Conservation (phyloP, 2,113 vertebrate genomes). For the Melanocharis versteri region DNA sequence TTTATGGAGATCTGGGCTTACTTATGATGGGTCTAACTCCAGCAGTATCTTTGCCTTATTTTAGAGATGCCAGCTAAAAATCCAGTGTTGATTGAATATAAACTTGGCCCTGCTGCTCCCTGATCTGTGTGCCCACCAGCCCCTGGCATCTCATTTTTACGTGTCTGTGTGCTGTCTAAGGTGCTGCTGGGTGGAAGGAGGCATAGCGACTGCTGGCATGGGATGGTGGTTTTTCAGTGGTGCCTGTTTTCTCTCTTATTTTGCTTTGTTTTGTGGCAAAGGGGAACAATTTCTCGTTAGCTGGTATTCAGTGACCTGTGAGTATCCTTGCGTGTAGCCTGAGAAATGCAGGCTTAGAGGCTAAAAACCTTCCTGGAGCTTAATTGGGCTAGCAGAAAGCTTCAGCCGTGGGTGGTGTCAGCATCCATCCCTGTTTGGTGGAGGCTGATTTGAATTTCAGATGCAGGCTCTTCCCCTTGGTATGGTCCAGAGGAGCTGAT, state of each 20-base stretch:
- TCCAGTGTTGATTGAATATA: background rate
- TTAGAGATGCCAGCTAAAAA: background rate
- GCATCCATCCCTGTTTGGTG: background rate
- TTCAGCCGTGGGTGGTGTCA: background rate
- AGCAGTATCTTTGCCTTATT: background rate
- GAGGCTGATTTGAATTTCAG: background rate
- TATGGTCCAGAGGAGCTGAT: background rate
- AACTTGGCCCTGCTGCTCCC: background rate
- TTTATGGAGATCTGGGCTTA: background rate
- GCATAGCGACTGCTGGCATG: rapidly evolving
- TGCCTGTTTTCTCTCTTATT: background rate
- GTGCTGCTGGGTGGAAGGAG: background rate
- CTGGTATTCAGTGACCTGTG: rapidly evolving
- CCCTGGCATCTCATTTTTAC: background rate
- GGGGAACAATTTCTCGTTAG: background rate
- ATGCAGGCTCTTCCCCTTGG: background rate
- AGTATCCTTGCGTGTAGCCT: background rate
- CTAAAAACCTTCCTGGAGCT: background rate
- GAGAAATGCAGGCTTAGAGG: background rate
- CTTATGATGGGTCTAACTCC: background rate
- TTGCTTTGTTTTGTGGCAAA: background rate
- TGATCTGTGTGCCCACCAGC: background rate
- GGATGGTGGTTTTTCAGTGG: rapidly evolving
- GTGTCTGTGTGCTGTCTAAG: background rate
- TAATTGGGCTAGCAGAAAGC: background rate